Evolutionary conservation across 1,140 invertebrate species (phyloP).

Genomic region (Centruroides vittatus): DNA sequence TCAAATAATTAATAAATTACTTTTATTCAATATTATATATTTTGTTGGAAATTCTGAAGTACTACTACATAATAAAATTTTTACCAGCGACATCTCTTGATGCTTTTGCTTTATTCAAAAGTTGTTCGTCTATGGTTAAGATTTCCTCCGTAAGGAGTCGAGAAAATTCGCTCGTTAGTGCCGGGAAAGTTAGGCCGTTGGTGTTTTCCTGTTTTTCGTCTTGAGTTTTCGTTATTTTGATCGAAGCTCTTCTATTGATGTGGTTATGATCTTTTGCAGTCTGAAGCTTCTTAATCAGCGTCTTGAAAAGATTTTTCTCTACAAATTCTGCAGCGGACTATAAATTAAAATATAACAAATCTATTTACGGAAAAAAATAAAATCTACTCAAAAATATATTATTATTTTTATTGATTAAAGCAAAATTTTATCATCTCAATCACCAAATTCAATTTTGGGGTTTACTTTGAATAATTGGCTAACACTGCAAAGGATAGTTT

Average conservation of each 20-base stretch:
- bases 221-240: neutral
- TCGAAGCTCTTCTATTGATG: too few species aligned
- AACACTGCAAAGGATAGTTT: too few species aligned
- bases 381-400: too few species aligned
- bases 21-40: neutral
- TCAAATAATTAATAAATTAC: too few species aligned
- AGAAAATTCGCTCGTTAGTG: slow-evolving; percentile 25
- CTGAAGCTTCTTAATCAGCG: slow-evolving; percentile 21
- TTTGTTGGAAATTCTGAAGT: neutral
- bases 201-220: neutral
- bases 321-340: slow-evolving; percentile 82
- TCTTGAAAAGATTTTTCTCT: slow-evolving; percentile 60
- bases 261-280: neutral
- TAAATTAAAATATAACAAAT: neutral
- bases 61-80: neutral
- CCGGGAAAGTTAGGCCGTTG: too few species aligned
- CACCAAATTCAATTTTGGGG: too few species aligned
- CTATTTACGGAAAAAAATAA: too few species aligned
- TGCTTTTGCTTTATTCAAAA: slow-evolving; percentile 64
- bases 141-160: slow-evolving; percentile 73
- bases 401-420: too few species aligned
- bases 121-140: slow-evolving; percentile 55
- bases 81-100: slow-evolving; percentile 68
- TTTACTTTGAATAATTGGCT: too few species aligned
- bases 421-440: too few species aligned